Evolutionary conservation across 2,888 invertebrate species (phyloP).

Genomic region (Latrodectus hesperus): DNA sequence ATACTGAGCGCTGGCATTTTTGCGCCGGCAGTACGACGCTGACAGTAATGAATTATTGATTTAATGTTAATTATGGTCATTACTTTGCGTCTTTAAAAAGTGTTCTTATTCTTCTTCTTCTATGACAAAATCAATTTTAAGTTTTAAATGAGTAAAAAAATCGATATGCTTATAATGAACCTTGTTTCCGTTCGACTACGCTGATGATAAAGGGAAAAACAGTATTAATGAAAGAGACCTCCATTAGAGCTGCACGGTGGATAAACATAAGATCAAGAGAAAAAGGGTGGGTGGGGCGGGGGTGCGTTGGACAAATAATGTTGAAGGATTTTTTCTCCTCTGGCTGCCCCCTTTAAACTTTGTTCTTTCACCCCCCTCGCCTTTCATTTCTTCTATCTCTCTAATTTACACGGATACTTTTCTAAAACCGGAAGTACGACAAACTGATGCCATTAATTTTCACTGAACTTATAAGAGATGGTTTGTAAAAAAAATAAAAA

Average conservation of each 20-base stretch:
- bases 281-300: slow-evolving; percentile 33
- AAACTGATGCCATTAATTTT: slow-evolving; percentile 69
- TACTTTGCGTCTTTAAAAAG: slow-evolving; percentile 69
- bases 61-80: slow-evolving; percentile 70
- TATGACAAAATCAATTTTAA: slow-evolving; percentile 70
- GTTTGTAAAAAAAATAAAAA: slow-evolving; percentile 3
- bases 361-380: slow-evolving; percentile 27
- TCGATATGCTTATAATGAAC: slow-evolving; percentile 69
- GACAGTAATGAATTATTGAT: slow-evolving; percentile 70
- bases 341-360: slow-evolving; percentile 45
- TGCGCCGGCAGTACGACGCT: slow-evolving; percentile 42
- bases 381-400: slow-evolving; percentile 68
- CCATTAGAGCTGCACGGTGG: slow-evolving; percentile 67
- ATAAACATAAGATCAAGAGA: slow-evolving; percentile 66
- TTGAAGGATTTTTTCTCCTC: slow-evolving; percentile 56
- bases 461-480: slow-evolving; percentile 62
- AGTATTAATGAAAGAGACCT: slow-evolving; percentile 68
- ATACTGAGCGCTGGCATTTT: slow-evolving; percentile 59
- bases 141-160: slow-evolving; percentile 70
- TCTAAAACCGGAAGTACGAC: slow-evolving; percentile 68
- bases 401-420: slow-evolving; percentile 69
- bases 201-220: slow-evolving; percentile 68
- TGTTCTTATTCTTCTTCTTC: slow-evolving; percentile 69
- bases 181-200: slow-evolving; percentile 66
- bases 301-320: slow-evolving; percentile 63